A percentile compares a stretch with the other conserved stretches of the same genome.
Evolutionary conservation across 1,140 invertebrate species (phyloP).

Genomic region (Proctacanthus coquilletti): DNA sequence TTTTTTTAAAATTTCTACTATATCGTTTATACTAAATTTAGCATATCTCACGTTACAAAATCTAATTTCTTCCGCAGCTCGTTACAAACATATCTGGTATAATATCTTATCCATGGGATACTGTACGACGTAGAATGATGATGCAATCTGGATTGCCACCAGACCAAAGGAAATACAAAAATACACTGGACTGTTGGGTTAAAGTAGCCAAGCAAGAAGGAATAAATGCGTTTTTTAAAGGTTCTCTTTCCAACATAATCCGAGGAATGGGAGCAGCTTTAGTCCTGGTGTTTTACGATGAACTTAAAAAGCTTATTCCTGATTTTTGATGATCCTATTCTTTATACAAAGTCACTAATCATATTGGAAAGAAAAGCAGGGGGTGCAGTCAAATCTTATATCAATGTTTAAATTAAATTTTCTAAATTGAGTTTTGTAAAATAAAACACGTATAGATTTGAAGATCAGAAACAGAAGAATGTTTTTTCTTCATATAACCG

Average conservation of each 20-base stretch:
- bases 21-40: too few species aligned
- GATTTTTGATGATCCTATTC: too few species aligned
- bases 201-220: constrained; percentile 55
- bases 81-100: constrained; percentile 77
- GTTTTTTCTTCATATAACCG: too few species aligned
- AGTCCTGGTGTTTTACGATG: constrained; percentile 58
- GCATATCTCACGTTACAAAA: too few species aligned
- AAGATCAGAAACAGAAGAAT: too few species aligned
- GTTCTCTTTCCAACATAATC: constrained; percentile 53
- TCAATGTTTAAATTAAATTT: too few species aligned
- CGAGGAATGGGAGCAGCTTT: constrained; percentile 57
- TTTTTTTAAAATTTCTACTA: too few species aligned
- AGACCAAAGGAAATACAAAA: constrained; percentile 59
- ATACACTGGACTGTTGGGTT: constrained; percentile 58
- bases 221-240: constrained; percentile 55
- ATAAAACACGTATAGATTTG: too few species aligned
- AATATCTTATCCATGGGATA: constrained; percentile 85
- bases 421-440: too few species aligned
- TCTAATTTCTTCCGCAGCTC: constrained; percentile 34
- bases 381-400: too few species aligned
- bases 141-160: constrained; percentile 68
- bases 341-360: too few species aligned
- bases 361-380: too few species aligned
- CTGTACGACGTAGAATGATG: constrained; percentile 84
- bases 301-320: constrained; percentile 50